These are phyloP conservation scores for Acanthurus lineatus DNA, from an alignment of 2,797 vertebrate species.

Conservation along the genomic window DNA sequence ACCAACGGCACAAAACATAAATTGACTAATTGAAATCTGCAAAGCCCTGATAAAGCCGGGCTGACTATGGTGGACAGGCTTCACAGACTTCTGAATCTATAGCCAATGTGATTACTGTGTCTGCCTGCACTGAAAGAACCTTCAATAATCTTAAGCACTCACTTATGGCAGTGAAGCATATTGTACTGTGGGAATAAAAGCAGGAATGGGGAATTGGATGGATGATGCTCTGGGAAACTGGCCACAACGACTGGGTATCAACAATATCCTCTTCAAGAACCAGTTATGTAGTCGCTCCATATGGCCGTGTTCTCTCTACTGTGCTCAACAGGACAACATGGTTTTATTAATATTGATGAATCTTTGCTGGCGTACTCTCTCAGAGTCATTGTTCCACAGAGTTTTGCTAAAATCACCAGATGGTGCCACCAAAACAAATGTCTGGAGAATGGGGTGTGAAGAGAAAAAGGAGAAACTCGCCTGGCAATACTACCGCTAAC, in stretches of 20 bases:
- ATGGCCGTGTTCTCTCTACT: constrained; percentile 26
- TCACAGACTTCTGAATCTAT: constrained; percentile 31
- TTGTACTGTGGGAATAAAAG: constrained; percentile 6
- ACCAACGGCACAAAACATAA: constrained; percentile 28
- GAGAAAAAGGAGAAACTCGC: constrained; percentile 28
- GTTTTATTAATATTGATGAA: constrained; percentile 59
- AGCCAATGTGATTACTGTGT: constrained; percentile 14
- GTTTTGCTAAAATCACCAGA: constrained; percentile 58
- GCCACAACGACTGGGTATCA: neutral
- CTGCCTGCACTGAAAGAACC: constrained; percentile 25
- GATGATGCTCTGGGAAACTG: constrained; percentile 13
- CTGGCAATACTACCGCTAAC: neutral
- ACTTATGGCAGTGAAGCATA: neutral
- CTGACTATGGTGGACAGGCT: constrained; percentile 28
- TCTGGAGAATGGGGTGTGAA: constrained; percentile 26
- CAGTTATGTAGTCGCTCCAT: constrained; percentile 3
- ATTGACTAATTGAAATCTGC: constrained; percentile 40
- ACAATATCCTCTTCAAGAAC: constrained; percentile 2
- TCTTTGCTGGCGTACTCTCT: constrained; percentile 25
- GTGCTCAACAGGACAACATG: constrained; percentile 34
- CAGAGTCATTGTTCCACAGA: constrained; percentile 34
- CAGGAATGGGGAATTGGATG: constrained; percentile 2
- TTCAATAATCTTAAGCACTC: constrained; percentile 24
- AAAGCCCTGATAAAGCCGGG: constrained; percentile 31
- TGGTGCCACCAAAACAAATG: constrained; percentile 44